Evolutionary conservation across 2,888 invertebrate genomes (phyloP).

Genomic region (Petrolisthes manimaculis): DNA sequence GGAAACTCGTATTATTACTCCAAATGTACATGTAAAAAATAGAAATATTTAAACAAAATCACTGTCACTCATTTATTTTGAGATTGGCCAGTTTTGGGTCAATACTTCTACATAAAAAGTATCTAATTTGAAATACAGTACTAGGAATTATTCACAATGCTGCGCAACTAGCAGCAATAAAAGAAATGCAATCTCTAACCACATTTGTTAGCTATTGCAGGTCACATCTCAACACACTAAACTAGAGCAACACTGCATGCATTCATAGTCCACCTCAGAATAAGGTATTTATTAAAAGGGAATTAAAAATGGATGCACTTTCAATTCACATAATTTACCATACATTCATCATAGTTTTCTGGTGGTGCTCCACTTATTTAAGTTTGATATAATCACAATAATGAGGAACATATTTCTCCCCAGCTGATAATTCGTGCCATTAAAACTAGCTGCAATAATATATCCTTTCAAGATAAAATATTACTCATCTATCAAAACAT

Average conservation of each 20-base stretch:
- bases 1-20: too few species aligned
- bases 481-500: neutral
- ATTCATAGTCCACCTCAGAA: neutral
- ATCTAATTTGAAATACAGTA: conserved; percentile 22
- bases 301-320: neutral
- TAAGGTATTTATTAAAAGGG: neutral
- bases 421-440: neutral
- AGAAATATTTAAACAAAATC: neutral
- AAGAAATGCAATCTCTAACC: neutral
- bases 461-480: neutral
- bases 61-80: conserved; percentile 32
- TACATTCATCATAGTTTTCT: neutral
- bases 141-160: conserved; percentile 48
- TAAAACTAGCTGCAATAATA: neutral
- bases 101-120: conserved; percentile 40
- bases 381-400: neutral
- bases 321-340: neutral
- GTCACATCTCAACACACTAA: conserved; percentile 1
- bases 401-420: neutral
- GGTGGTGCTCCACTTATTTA: neutral
- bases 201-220: neutral
- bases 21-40: neutral
- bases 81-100: conserved; percentile 7
- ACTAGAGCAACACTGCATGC: conserved; percentile 4
- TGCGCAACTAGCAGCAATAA: conserved; percentile 6